Evolutionary conservation across 2,797 vertebrate species (phyloP).

Genomic region (Smutsia temminckii): DNA sequence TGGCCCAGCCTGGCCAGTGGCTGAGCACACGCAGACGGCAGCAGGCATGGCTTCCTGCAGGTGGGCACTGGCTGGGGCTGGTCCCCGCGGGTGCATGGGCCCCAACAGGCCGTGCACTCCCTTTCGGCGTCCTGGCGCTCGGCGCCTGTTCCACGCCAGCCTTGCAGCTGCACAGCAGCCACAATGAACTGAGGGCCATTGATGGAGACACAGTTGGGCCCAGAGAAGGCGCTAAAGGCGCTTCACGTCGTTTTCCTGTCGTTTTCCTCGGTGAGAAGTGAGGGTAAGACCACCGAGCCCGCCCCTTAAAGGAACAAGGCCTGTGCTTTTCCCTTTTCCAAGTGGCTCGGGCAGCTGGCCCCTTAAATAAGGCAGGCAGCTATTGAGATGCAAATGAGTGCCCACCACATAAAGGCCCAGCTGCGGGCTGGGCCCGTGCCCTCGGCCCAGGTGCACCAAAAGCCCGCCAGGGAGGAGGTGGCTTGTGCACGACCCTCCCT

Average conservation of each 20-base stretch:
- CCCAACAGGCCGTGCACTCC: no score
- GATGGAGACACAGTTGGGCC: conserved; percentile 74
- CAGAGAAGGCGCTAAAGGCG: conserved; percentile 67
- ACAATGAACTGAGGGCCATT: conserved; percentile 79
- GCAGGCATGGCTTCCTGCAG: no score
- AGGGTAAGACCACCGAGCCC: conserved; percentile 71
- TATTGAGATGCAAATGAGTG: conserved; percentile 86
- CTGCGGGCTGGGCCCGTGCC: conserved; percentile 77
- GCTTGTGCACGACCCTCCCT: conserved; percentile 39
- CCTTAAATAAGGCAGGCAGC: conserved; percentile 85
- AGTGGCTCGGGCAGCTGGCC: conserved; percentile 85
- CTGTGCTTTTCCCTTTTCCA: conserved; percentile 69
- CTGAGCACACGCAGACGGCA: no score
- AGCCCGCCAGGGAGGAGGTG: not conserved
- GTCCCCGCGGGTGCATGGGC: no score
- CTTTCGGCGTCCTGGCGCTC: not conserved
- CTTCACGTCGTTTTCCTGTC: conserved; percentile 28
- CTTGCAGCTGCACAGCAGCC: conserved; percentile 76
- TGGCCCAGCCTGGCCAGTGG: no score
- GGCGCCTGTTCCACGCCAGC: not conserved
- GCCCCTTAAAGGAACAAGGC: conserved; percentile 73
- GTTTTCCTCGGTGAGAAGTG: conserved; percentile 58
- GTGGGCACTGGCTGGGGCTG: no score
- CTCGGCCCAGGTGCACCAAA: no score
- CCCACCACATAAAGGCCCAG: conserved; percentile 82